Evolutionary conservation across 1,140 invertebrate genomes (phyloP), one percentile per base, ranked within the genome.

Genomic region (Pseudobourletiella spinata): DNA sequence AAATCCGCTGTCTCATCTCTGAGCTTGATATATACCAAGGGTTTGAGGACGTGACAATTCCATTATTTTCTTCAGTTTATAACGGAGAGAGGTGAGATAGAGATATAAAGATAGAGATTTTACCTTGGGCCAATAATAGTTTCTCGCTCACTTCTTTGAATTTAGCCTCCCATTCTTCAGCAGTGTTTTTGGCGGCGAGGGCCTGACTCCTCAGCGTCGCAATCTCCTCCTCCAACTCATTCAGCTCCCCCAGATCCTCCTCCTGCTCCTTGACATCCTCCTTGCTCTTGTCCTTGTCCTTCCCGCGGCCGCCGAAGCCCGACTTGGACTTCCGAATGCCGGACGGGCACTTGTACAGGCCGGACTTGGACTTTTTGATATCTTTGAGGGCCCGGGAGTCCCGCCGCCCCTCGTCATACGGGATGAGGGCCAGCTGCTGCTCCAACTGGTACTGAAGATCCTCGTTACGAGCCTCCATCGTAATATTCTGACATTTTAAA

Each of bases 101-200:
- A n/a, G n/a, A 15, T 11, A n/a, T 52, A 8, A 39, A 39, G n/a
- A n/a, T 39, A n/a, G 32, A 39, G n/a, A 39, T n/a, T 39, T 39
- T 67, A 66, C 80, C 81, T 73, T 85, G 82, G 0, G 84, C 82
- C 32, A 83, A 82, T 63, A 90, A 86, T 60, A 89, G 79, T 74
- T 88, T 82, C 69, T 88, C 85, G 2, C 84, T 82, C 3, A 82
- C 82, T 66, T 81, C 79, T 35, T 85, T 81, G 72, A 84, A 90
- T 71, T 88, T 87, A 69, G 84, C 83, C 70, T 91, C 86, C 64
- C 89, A 80, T 71, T 87, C 84, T 71, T 90, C 87, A 0, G 86
- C 84, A 20, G 83, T 83, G 70, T 85, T 85, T 71, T 85, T 83
- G 0, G 87, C 83, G 64, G 85, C 81, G 65, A 85, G 82, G 1